These are phyloP conservation scores for Epistrophe grossulariae DNA, from an alignment of 2,888 invertebrate species.

Conservation along the genomic window DNA sequence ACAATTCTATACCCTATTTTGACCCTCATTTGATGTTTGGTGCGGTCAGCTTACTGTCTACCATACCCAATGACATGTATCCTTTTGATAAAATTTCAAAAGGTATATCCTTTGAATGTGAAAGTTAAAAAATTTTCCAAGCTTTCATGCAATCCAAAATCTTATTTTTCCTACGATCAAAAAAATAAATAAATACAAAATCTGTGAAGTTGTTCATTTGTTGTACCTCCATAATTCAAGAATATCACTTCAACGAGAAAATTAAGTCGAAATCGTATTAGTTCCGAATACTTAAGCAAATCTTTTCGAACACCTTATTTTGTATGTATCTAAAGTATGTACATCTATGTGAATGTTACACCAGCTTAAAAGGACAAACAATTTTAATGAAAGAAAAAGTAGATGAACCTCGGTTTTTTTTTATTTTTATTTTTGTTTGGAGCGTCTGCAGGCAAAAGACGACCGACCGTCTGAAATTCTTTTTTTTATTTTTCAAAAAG, in stretches of 20 bases:
- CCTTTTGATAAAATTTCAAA: background rate
- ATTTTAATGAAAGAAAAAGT: background rate
- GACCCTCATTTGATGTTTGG: constrained; percentile 2
- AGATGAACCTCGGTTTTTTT: background rate
- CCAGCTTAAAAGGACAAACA: background rate
- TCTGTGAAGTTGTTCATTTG: background rate
- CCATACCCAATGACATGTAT: background rate
- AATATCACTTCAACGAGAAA: background rate
- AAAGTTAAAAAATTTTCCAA: background rate
- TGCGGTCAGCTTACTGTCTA: background rate
- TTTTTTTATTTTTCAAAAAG: background rate
- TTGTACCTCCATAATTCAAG: background rate
- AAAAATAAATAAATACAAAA: background rate
- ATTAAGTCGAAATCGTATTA: background rate
- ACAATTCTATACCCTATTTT: background rate
- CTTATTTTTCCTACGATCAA: background rate
- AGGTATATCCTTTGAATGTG: background rate
- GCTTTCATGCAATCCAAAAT: background rate
- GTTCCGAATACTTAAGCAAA: background rate
- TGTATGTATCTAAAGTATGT: background rate
- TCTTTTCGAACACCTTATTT: background rate
- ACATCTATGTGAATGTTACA: background rate
- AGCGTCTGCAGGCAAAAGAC: background rate
- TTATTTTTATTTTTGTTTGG: background rate
- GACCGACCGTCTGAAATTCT: background rate